phyloP scores from a whole-genome alignment of 2,888 invertebrate species.

The Steinernema carpocapsae region DNA sequence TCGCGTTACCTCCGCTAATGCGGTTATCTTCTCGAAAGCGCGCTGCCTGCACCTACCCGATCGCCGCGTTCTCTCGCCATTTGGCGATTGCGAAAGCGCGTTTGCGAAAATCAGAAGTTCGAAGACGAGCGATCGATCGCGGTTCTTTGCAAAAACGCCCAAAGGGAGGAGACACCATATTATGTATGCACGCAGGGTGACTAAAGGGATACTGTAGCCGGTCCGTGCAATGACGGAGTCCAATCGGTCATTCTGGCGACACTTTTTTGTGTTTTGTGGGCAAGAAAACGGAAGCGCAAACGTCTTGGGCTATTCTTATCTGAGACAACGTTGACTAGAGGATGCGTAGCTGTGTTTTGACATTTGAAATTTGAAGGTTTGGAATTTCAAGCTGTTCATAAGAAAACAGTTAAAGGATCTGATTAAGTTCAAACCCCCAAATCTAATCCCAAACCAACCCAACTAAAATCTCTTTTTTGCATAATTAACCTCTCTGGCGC shows the following conservation, averaged over 20 bases:
- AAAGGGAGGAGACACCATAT: too few species aligned
- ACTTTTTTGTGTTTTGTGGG: background rate
- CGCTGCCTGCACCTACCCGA: background rate
- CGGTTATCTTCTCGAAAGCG: slow-evolving; percentile 1
- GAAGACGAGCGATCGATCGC: slow-evolving; percentile 23
- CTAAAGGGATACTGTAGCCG: background rate
- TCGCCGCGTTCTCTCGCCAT: background rate
- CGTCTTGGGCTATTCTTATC: too few species aligned
- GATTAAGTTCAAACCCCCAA: too few species aligned
- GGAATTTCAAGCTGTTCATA: too few species aligned
- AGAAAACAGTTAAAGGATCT: too few species aligned
- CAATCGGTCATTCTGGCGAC: background rate
- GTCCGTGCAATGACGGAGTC: background rate
- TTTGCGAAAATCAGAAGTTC: slow-evolving; percentile 15
- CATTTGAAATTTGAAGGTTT: too few species aligned
- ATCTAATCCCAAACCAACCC: background rate
- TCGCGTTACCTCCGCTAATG: background rate
- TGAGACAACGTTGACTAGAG: too few species aligned
- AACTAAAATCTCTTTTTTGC: background rate
- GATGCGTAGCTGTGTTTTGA: too few species aligned
- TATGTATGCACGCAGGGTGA: background rate
- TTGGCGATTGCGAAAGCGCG: slow-evolving; percentile 4
- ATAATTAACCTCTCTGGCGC: background rate
- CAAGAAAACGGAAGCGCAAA: background rate
- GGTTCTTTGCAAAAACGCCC: background rate